phyloP scores from a whole-genome alignment of 2,113 vertebrate genomes.

The Forbesichthys papilliferus region DNA sequence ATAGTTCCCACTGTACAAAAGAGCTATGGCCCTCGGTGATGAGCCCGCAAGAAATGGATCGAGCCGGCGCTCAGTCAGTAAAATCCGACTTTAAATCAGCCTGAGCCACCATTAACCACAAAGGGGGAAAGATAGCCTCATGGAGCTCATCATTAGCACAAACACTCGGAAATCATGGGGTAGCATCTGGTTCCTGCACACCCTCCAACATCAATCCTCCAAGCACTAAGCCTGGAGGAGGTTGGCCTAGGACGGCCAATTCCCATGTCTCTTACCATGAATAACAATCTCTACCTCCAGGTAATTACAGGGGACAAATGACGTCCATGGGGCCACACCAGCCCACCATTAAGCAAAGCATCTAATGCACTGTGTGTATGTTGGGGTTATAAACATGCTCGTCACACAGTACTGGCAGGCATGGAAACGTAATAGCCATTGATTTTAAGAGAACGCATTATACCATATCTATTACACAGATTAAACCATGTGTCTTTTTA shows the following conservation, averaged over 20 bases:
- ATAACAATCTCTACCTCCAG: conserved; percentile 70
- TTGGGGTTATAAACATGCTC: conserved; percentile 43
- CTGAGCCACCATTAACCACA: conserved; percentile 56
- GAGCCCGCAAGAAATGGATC: conserved; percentile 28
- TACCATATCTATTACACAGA: conserved; percentile 51
- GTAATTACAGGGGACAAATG: conserved; percentile 72
- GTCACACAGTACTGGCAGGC: conserved; percentile 37
- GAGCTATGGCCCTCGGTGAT: conserved; percentile 39
- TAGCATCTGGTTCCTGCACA: conserved; percentile 69
- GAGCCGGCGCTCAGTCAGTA: conserved; percentile 55
- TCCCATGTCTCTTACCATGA: conserved; percentile 66
- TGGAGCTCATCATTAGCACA: conserved; percentile 68
- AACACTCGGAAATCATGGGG: conserved; percentile 71
- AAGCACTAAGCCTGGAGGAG: conserved; percentile 57
- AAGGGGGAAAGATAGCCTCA: conserved; percentile 53
- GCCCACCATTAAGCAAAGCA: conserved; percentile 71
- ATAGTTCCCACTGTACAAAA: conserved; percentile 23
- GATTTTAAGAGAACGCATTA: conserved; percentile 74
- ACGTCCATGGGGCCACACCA: conserved; percentile 56
- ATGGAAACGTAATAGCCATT: conserved; percentile 69
- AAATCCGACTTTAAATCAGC: conserved; percentile 66
- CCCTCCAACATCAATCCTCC: conserved; percentile 64
- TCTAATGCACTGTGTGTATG: conserved; percentile 61
- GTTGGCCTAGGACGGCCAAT: conserved; percentile 33
- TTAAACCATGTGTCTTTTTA: conserved; percentile 44